phyloP scores from a whole-genome alignment of 2,113 vertebrate species.

The Microcebus lehilahytsara region DNA sequence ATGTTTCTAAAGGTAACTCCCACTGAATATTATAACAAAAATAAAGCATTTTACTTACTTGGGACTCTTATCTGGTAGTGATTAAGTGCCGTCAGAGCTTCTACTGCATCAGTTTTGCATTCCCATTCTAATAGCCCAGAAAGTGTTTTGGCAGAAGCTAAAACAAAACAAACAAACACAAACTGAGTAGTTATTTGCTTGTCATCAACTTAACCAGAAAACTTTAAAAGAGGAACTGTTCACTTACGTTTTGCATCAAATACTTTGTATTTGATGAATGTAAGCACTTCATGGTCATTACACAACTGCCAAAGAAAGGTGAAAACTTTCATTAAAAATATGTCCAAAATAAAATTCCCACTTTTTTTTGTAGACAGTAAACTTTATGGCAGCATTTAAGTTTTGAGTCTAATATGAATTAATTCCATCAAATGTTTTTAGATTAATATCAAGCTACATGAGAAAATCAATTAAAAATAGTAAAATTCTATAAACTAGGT shows the following conservation, averaged over 20 bases:
- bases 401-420: not conserved
- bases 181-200: not conserved
- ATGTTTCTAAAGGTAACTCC: not conserved
- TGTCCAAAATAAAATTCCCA: not conserved
- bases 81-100: conserved; percentile 97
- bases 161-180: conserved; percentile 57
- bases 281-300: conserved; percentile 93
- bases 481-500: not conserved
- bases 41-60: conserved; percentile 86
- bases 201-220: conserved; percentile 28
- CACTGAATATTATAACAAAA: not conserved
- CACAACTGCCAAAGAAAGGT: conserved; percentile 90
- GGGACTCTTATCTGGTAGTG: conserved; percentile 98
- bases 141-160: conserved; percentile 96
- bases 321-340: conserved; percentile 54
- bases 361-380: not conserved
- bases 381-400: not conserved
- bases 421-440: conserved; percentile 9
- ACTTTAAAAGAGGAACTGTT: not conserved
- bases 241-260: conserved; percentile 98
- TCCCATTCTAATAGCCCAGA: conserved; percentile 97
- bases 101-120: conserved; percentile 96
- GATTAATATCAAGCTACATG: not conserved
- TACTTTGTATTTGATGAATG: conserved; percentile 97
- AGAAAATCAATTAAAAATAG: conserved; percentile 36